phyloP scores from a whole-genome alignment of 2,113 vertebrate species.

The Ailurus styani region DNA sequence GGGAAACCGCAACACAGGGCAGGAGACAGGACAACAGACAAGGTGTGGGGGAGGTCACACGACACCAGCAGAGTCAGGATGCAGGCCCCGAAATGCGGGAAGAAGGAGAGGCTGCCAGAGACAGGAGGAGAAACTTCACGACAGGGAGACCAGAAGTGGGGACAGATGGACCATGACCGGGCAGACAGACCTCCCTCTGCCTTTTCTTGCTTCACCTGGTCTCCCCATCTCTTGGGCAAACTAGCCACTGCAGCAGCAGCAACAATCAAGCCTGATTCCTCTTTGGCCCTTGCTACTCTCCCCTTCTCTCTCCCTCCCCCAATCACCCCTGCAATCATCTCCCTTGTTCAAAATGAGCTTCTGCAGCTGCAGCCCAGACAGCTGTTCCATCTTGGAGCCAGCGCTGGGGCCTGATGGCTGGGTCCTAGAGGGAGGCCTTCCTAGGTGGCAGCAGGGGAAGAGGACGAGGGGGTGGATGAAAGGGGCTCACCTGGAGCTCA shows the following conservation, averaged over 20 bases:
- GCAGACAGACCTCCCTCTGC: conserved; percentile 30
- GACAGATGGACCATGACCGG: conserved; percentile 4
- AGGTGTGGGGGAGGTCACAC: accelerated
- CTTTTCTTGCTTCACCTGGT: background rate
- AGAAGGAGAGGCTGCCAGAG: no score
- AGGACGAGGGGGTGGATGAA: no score
- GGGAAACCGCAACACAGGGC: background rate
- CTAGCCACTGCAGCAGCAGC: background rate
- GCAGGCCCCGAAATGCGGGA: background rate
- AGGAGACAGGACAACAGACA: background rate
- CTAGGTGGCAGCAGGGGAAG: background rate
- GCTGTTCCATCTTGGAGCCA: conserved; percentile 50
- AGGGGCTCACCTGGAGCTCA: background rate
- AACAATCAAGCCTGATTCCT: conserved; percentile 61
- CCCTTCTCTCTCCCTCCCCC: background rate
- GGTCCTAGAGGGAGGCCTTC: conserved; percentile 22
- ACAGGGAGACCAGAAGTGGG: background rate
- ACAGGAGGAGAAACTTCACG: background rate
- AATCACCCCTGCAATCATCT: conserved; percentile 66
- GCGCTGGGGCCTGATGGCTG: background rate
- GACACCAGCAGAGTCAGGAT: background rate
- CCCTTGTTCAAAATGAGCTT: conserved; percentile 68
- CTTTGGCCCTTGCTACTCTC: conserved; percentile 27
- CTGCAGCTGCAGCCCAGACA: conserved; percentile 60
- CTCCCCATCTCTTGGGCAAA: conserved; percentile 8